These are phyloP conservation scores for Melitaea athalia DNA, from an alignment of 2,888 invertebrate genomes.

Conservation along the genomic window DNA sequence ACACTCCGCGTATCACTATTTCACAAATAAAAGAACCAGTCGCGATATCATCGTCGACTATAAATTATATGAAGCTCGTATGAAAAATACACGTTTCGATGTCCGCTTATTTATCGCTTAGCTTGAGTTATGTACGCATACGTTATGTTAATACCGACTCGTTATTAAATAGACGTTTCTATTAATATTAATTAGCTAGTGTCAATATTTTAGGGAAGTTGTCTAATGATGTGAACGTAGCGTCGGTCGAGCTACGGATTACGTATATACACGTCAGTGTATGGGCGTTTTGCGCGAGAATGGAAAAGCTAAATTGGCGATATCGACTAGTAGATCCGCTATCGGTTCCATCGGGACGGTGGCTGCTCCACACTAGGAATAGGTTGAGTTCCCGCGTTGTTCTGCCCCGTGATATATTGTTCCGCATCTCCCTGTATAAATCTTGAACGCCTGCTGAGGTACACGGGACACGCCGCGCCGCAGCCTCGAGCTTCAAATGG, in stretches of 20 bases:
- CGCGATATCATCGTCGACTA: constrained; percentile 80
- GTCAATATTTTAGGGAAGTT: constrained; percentile 38
- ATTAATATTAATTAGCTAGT: constrained; percentile 51
- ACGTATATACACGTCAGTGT: constrained; percentile 17
- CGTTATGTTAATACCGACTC: constrained; percentile 62
- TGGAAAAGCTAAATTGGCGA: constrained; percentile 55
- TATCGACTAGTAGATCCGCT: constrained; percentile 72
- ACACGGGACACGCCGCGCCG: constrained; percentile 77
- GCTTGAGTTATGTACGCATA: constrained; percentile 71
- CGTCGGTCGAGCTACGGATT: constrained; percentile 2
- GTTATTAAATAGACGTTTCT: constrained; percentile 61
- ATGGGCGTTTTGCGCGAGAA: constrained; percentile 10
- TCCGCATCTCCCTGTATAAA: constrained; percentile 80
- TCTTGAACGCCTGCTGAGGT: constrained; percentile 82
- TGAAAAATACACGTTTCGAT: constrained; percentile 79
- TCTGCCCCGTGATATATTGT: constrained; percentile 79
- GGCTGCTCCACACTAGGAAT: constrained; percentile 77
- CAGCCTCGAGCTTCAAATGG: constrained; percentile 78
- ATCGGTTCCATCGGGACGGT: constrained; percentile 75
- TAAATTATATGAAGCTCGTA: constrained; percentile 78
- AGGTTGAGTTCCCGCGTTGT: constrained; percentile 79
- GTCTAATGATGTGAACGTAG: constrained; percentile 12
- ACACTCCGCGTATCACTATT: constrained; percentile 81
- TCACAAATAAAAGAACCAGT: constrained; percentile 82
- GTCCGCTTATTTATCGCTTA: constrained; percentile 77